A percentile compares a stretch with the other conserved stretches of the same genome.
Evolutionary conservation across 1,140 invertebrate species (phyloP).

Genomic region (Homarus americanus): DNA sequence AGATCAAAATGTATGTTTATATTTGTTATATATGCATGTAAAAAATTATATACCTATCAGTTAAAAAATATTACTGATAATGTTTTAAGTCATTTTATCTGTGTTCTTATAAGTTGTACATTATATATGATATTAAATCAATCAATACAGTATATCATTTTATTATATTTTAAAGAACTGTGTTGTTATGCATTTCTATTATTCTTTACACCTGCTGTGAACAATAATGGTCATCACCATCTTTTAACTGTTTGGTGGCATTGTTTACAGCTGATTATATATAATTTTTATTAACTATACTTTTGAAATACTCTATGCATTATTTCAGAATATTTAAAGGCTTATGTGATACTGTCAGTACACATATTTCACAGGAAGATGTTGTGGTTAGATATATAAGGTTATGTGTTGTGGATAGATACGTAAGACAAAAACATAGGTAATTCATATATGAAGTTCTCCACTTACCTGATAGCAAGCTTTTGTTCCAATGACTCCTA

Average conservation of each 20-base stretch:
- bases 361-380: constrained; percentile 33
- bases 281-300: constrained; percentile 1
- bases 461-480: neutral
- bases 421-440: constrained; percentile 17
- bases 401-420: constrained; percentile 35
- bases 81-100: neutral
- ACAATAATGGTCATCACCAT: neutral
- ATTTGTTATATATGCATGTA: neutral
- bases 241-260: constrained; percentile 1
- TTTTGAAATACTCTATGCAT: constrained; percentile 32
- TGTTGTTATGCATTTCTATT: neutral
- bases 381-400: constrained; percentile 30
- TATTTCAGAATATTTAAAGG: constrained; percentile 18
- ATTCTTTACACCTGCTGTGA: neutral
- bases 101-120: neutral
- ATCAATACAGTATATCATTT: neutral
- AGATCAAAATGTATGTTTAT: constrained; percentile 23
- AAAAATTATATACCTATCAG: neutral
- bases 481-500: neutral
- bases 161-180: neutral
- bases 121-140: neutral
- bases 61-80: neutral
- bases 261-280: constrained; percentile 15
- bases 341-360: constrained; percentile 44
- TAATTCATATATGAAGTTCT: constrained; percentile 6